A percentile compares a stretch with the other conserved stretches of the same genome.
phyloP scores from a whole-genome alignment of 2,113 vertebrate species.

The Eurystomus gularis region DNA sequence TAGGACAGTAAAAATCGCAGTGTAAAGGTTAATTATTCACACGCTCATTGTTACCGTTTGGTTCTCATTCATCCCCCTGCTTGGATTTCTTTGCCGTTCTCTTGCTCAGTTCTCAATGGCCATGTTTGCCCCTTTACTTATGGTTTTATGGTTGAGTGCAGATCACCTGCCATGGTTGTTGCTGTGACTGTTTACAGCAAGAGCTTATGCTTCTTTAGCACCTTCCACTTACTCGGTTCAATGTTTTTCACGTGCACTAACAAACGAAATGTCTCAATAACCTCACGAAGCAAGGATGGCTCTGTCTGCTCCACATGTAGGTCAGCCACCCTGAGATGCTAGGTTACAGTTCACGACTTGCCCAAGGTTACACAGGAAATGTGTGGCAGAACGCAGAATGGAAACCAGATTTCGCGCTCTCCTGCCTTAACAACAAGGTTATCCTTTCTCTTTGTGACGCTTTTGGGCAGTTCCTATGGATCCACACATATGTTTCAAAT shows the following conservation, averaged over 20 bases:
- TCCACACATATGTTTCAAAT: conserved; percentile 56
- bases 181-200: neutral
- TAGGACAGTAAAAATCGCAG: conserved; percentile 7
- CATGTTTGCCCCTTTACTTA: neutral
- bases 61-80: neutral
- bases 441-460: conserved; percentile 48
- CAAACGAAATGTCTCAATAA: neutral
- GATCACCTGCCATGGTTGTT: neutral
- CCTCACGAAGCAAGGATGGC: neutral
- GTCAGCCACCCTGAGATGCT: neutral
- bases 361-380: conserved; percentile 68
- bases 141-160: rapidly evolving
- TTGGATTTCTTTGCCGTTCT: neutral
- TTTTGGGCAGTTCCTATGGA: conserved; percentile 22
- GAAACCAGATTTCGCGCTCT: conserved; percentile 67
- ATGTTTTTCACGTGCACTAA: neutral
- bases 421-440: conserved; percentile 59
- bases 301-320: conserved; percentile 30
- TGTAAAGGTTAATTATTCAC: conserved; percentile 35
- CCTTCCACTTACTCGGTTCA: neutral
- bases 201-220: neutral
- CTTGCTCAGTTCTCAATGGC: neutral
- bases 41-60: neutral
- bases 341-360: conserved; percentile 65
- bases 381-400: conserved; percentile 60